Base-by-base conservation (phyloP, 1,140 invertebrate genomes). In the Neodiprion virginianus region DNA sequence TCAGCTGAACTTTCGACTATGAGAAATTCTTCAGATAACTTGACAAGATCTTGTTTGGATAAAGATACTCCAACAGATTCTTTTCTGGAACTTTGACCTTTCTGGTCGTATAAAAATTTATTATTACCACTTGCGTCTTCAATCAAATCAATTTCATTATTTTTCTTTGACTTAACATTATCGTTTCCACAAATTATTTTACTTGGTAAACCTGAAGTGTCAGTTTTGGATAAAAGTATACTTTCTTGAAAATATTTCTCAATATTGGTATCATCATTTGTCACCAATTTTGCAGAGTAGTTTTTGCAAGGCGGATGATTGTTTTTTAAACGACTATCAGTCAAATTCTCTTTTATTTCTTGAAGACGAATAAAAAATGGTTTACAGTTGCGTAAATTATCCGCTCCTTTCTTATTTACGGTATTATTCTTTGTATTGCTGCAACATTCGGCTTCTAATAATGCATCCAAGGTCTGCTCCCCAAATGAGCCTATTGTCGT, bases 401-500 rank as follows among this genome's bases (percentile, higher is more conserved):
- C 72, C 50, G 68, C 67, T 74, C 28, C 70, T 65, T 7, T 77
- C 23, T 11, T 28, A 71, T 77, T 61, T 12, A 69, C 14, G 1
- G 28, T 3, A 40, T 40, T 40, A 40, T 40, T 40, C 12, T 28
- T 69, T 8, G 14, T 28, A 17, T 12, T 28, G 28, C 12, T 47
- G 47, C 14, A 11, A 12, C 12, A 53, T 53, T 81, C 80, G 23
- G 71, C 48, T 7, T 77, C 74, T 61, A 80, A 71, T 47, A 80
- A 76, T 8, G 78, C 79, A 14, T 72, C 68, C 8, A 83, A 28
- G 1, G 81, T 82, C 21, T 74, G 69, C 66, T 83, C 76, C 17
- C 80, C 80, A 17, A 83, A 77, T 21, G 78, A 76, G 49, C 75
- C 74, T 66, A 83, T 79, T 69, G 66, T 65, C 70, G 67, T 68